Evolutionary conservation across 30 jellyfish, hydroid and myxozoan species (phyloP).

Genomic region (Aurelia coerulea): DNA sequence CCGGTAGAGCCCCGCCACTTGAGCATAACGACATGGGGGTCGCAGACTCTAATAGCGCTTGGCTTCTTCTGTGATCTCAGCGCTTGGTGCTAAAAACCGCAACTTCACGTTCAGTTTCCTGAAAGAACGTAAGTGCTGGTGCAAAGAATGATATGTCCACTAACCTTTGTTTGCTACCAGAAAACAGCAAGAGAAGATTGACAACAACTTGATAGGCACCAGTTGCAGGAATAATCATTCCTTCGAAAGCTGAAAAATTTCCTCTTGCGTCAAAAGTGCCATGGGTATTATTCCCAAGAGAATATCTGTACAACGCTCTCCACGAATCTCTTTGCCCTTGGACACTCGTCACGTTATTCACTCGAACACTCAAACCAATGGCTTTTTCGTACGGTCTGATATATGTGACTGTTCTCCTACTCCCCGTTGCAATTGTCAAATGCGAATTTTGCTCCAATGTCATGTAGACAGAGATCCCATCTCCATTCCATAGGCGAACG

Average conservation of each 20-base stretch:
- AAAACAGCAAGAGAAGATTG: slow-evolving; percentile 49
- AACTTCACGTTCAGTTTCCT: no score
- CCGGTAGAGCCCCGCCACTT: no score
- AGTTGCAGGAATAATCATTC: slow-evolving; percentile 68
- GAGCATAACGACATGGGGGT: no score
- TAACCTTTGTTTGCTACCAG: slow-evolving; percentile 25
- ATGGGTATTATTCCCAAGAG: slow-evolving; percentile 31
- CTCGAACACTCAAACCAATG: slow-evolving; percentile 56
- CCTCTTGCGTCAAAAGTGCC: slow-evolving; percentile 77
- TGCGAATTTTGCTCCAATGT: slow-evolving; percentile 28
- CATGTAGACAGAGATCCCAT: slow-evolving; percentile 45
- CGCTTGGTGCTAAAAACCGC: no score
- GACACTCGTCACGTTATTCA: slow-evolving; percentile 18
- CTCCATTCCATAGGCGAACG: slow-evolving; percentile 58
- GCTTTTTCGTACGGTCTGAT: slow-evolving; percentile 38
- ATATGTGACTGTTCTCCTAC: slow-evolving; percentile 44
- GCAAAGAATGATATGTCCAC: not conserved
- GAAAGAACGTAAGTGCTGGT: no score
- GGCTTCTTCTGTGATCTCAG: no score
- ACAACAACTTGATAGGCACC: slow-evolving; percentile 82
- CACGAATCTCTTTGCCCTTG: slow-evolving; percentile 23
- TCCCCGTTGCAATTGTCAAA: slow-evolving; percentile 44
- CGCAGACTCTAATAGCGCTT: no score
- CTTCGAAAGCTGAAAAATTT: slow-evolving; percentile 47
- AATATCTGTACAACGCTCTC: slow-evolving; percentile 26